phyloP scores from a whole-genome alignment of 53 echinoderm and acorn worm genomes.

The Henricia sp. region DNA sequence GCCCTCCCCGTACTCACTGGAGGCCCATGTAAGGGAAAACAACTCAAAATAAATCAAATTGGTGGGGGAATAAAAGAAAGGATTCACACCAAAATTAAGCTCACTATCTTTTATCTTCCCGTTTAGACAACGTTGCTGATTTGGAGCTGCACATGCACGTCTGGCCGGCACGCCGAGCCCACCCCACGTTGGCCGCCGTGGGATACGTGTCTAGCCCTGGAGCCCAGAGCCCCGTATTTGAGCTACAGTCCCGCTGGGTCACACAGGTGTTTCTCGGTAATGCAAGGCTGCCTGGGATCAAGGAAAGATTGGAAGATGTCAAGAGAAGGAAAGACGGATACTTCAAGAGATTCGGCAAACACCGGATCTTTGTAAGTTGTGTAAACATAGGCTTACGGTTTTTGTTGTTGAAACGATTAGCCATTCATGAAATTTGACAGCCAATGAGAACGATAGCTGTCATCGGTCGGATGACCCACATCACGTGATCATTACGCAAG shows the following conservation, averaged over 20 bases:
- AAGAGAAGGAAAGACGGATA: conserved; percentile 50
- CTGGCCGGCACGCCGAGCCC: conserved; percentile 71
- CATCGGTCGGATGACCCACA: not conserved
- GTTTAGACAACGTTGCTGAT: conserved; percentile 18
- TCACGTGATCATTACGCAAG: too few species aligned
- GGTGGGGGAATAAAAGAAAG: too few species aligned
- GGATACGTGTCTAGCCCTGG: conserved; percentile 71
- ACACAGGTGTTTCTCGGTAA: conserved; percentile 75
- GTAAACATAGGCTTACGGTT: not conserved
- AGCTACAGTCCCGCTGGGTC: conserved; percentile 86
- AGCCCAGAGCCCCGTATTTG: conserved; percentile 76
- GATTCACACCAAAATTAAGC: too few species aligned
- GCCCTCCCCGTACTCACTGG: too few species aligned
- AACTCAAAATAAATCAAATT: too few species aligned
- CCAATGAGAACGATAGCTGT: not conserved
- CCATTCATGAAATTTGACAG: not conserved
- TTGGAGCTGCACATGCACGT: conserved; percentile 82
- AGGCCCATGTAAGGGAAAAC: too few species aligned
- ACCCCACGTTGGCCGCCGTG: conserved; percentile 78
- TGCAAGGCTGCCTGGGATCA: conserved; percentile 53
- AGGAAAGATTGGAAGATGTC: conserved; percentile 64
- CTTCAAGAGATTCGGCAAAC: conserved; percentile 72
- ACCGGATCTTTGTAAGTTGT: conserved; percentile 77
- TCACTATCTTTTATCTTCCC: too few species aligned
- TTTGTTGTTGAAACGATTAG: not conserved